Conservation (phyloP, 2,888 invertebrate species). For the Tenthredo scrophulariae region DNA sequence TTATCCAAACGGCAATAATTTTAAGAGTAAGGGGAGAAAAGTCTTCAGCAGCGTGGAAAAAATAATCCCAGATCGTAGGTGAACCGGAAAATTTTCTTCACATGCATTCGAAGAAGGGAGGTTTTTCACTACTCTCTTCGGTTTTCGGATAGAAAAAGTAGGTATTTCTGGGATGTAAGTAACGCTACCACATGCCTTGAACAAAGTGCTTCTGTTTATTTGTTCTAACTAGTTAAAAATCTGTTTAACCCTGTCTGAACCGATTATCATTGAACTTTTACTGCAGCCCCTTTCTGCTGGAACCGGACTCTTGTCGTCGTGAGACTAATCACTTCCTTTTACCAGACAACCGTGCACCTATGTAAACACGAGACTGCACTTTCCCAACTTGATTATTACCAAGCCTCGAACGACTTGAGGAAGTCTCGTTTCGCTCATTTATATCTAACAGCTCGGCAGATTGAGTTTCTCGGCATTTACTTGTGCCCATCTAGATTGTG, state of each 20-base stretch:
- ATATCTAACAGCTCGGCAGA: background rate
- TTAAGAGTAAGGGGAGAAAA: no score
- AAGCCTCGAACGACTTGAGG: background rate
- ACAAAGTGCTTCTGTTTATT: background rate
- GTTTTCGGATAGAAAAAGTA: background rate
- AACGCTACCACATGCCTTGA: background rate
- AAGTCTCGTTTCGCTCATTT: background rate
- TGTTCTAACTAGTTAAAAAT: background rate
- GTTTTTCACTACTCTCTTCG: background rate
- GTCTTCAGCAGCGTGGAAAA: no score
- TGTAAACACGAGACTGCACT: constrained; percentile 39
- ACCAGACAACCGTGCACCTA: constrained; percentile 34
- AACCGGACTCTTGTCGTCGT: background rate
- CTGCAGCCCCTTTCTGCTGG: background rate
- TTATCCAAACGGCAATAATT: no score
- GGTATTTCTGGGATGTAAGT: background rate
- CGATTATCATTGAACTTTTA: constrained; percentile 25
- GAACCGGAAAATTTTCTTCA: background rate
- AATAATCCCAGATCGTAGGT: no score
- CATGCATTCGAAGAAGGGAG: background rate
- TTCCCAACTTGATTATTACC: background rate
- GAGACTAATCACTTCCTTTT: constrained; percentile 21
- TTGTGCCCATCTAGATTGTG: no score
- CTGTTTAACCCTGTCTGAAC: background rate
- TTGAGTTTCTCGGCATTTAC: background rate